phyloP scores from a whole-genome alignment of 1,140 invertebrate species.

The Diorhabda carinulata region DNA sequence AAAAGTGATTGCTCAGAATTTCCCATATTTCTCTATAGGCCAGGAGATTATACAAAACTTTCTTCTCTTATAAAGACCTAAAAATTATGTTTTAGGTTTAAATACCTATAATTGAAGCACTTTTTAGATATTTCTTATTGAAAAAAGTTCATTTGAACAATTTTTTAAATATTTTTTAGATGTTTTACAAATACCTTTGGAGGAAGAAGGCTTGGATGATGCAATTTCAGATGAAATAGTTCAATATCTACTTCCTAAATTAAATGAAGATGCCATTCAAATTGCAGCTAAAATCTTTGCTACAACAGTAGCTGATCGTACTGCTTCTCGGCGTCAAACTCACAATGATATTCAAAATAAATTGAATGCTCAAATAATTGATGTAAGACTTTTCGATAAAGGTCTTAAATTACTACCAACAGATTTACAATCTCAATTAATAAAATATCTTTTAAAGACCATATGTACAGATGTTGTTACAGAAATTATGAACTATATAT shows the following conservation, averaged over 20 bases:
- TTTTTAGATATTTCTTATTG: no score
- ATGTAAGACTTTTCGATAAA: conserved; percentile 82
- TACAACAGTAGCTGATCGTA: conserved; percentile 63
- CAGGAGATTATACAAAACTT: no score
- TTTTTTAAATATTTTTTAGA: conserved; percentile 30
- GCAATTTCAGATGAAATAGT: conserved; percentile 59
- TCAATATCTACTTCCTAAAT: conserved; percentile 57
- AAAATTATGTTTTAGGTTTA: no score
- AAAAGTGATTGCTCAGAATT: no score
- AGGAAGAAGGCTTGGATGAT: conserved; percentile 60
- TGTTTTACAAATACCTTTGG: conserved; percentile 59
- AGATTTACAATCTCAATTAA: conserved; percentile 62
- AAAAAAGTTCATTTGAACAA: no score
- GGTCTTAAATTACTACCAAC: conserved; percentile 50
- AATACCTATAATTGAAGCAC: no score
- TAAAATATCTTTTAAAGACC: conserved; percentile 80
- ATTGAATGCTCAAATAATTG: conserved; percentile 68
- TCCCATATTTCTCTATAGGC: no score
- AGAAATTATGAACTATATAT: conserved; percentile 69
- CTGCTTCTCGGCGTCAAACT: conserved; percentile 66
- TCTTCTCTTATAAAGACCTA: no score
- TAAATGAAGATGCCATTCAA: conserved; percentile 53
- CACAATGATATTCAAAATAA: conserved; percentile 78
- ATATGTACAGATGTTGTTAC: conserved; percentile 79
- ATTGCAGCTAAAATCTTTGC: conserved; percentile 66